Evolutionary conservation across 2,888 invertebrate genomes (phyloP), one percentile per base, ranked within the genome.

Genomic region (Conops quadrifasciatus): DNA sequence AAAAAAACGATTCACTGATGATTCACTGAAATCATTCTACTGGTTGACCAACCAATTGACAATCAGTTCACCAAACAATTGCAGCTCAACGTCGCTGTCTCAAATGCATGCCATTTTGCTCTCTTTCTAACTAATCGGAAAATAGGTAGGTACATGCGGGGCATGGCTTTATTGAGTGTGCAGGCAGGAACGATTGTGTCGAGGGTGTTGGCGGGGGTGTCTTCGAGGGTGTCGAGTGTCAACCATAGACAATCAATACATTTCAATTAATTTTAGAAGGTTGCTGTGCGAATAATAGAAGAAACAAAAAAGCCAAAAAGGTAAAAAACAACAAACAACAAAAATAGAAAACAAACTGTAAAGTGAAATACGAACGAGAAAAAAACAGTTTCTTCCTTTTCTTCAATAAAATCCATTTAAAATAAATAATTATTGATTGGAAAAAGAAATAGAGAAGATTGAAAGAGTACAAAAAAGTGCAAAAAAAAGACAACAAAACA

Each of bases 381-480:
- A 36, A 36, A 4, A 36, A 4, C 9, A 7, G 4, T 9, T 9
- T 36, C 36, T 7, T 9, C 36, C 2, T 36, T 2, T 16, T 67
- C 26, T 53, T 67, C 58, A 67, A 67, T 67, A 30, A 58, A 67
- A 67, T 15, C 28, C 58, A 67, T 58, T 58, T 67, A 43, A 58
- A 67, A 58, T 45, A 56, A 67, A 30, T 66, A 21, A 66, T 28
- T 58, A 58, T 58, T 58, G 58, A 58, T 58, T 58, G 26, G 16
- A 7, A 24, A 28, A 15, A 15, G 16, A 47, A 58, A 58, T 7
- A 43, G 56, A 45, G 5, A 58, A 28, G 36, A 56, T 36, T 13
- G 19, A 15, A 65, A 19, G 2, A 28, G n/a, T 15, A 53, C 9
- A 67, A 24, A 36, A 15, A 24, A 26, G 13, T 49, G 3, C 1